phyloP scores from a whole-genome alignment of 2,797 vertebrate genomes.

The Pogoniulus pusillus region DNA sequence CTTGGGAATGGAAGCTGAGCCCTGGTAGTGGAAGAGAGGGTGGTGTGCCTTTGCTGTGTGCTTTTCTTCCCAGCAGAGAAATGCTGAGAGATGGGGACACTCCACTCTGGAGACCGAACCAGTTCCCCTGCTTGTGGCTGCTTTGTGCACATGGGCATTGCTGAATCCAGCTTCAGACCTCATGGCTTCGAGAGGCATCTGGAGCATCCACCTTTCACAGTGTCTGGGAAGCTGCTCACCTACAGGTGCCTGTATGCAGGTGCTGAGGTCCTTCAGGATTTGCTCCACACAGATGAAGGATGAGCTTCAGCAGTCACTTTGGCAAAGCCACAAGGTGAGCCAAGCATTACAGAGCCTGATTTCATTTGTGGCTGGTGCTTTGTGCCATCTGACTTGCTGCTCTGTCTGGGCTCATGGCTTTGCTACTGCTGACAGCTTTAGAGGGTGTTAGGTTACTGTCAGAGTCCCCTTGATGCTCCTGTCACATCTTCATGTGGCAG shows the following conservation, averaged over 20 bases:
- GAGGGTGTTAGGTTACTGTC: neutral
- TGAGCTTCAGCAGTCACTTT: neutral
- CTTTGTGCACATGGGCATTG: neutral
- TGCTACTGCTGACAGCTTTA: neutral
- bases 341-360: neutral
- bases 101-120: neutral
- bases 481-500: fast-evolving
- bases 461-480: neutral
- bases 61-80: neutral
- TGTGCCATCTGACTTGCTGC: neutral
- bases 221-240: neutral
- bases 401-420: fast-evolving
- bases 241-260: fast-evolving
- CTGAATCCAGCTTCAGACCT: neutral
- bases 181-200: neutral
- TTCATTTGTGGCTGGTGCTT: neutral
- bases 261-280: neutral
- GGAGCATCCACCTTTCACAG: neutral
- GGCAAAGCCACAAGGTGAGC: neutral
- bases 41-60: fast-evolving
- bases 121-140: neutral
- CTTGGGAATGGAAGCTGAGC: neutral
- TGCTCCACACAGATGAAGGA: fast-evolving
- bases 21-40: neutral
- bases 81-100: neutral